Base-by-base conservation (phyloP, 1,140 invertebrate genomes). In the Battus philenor region DNA sequence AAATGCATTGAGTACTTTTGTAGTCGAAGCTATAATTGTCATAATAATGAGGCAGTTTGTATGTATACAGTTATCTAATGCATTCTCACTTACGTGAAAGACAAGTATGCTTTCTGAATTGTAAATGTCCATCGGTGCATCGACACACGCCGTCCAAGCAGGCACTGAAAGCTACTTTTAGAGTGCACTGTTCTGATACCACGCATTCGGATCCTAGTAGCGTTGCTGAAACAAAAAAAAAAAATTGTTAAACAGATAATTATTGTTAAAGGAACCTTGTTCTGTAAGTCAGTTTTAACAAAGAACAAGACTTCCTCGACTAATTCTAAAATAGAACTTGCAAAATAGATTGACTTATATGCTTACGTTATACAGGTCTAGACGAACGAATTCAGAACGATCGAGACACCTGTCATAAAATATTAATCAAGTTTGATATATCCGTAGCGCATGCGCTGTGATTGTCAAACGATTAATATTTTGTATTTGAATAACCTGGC, bases 51-150 rank as follows among this genome's bases (percentile, higher is more conserved):
- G 24, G 24, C 27, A 41, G 27, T 41, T 41, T 12, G 36, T 41
- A 41, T 41, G 43, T 20, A 32, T 32, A 17, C n/a, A 22, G 36
- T 27, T 27, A 44, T 32, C 17, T 22, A 31, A 44, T 18, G 20
- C 18, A 44, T 32, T 2, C 20, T 38, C 73, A 93, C 94, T 95
- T 90, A 96, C 95, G 94, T 73, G 90, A 89, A 18, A 96, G 88
- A 84, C 95, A 97, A 13, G 94, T 95, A 71, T 97, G 95, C 69
- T 93, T 91, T 59, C 94, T 89, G 81, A 95, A 94, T 65, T 94
- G 93, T 29, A 96, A 83, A 81, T 91, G 94, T 41, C 94, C 93
- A 57, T 92, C 90, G 31, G 92, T 89, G 75, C 95, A 96, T 15
- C 91, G 89, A 75, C 95, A 90, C 2, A 90, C 85, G 5, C 91